phyloP scores from a whole-genome alignment of 2,797 vertebrate genomes.

The Bucorvus abyssinicus region DNA sequence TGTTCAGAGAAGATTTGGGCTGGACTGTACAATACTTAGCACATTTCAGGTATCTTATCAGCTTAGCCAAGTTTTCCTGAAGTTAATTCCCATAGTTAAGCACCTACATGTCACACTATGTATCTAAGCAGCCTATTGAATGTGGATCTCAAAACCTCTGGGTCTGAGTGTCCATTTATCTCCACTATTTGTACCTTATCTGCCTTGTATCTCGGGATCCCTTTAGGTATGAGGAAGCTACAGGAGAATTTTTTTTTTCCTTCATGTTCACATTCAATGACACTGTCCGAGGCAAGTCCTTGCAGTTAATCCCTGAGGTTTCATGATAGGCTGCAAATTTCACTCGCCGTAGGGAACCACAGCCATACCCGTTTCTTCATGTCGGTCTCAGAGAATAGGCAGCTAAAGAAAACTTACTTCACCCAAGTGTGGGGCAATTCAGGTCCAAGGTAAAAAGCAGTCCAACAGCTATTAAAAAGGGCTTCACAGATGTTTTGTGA shows the following conservation, averaged over 20 bases:
- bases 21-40: background rate
- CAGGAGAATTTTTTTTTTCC: background rate
- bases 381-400: background rate
- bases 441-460: background rate
- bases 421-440: background rate
- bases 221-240: background rate
- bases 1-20: background rate
- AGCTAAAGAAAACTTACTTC: background rate
- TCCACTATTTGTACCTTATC: background rate
- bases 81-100: background rate
- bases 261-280: background rate
- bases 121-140: background rate
- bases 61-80: background rate
- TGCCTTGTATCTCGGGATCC: background rate
- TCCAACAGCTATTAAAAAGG: background rate
- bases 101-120: background rate
- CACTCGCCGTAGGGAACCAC: background rate
- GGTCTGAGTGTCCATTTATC: background rate
- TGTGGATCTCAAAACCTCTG: background rate
- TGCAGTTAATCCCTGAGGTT: background rate
- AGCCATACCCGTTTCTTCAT: background rate
- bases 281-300: background rate
- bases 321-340: background rate
- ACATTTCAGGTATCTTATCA: background rate
- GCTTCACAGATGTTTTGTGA: background rate